These are phyloP conservation scores for Tenebrosternarchus preto DNA, from an alignment of 2,113 vertebrate species.

Conservation along the genomic window DNA sequence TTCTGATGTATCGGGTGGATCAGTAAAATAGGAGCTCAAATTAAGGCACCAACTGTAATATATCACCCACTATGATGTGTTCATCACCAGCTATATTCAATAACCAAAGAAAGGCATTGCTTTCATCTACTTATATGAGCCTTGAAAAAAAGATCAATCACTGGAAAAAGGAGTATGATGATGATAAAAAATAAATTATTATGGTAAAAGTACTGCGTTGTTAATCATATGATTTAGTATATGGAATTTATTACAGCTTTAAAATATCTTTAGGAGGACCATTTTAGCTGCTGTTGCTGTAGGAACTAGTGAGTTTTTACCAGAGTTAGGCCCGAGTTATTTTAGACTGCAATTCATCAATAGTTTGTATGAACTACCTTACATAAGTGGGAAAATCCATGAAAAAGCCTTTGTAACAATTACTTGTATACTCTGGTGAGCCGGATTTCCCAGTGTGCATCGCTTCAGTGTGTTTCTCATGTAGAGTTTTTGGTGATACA, in stretches of 20 bases:
- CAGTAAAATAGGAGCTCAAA: no score
- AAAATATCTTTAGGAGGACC: neutral
- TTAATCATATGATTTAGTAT: neutral
- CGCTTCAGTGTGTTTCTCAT: neutral
- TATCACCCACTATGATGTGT: neutral
- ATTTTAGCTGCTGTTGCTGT: neutral
- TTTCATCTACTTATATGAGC: neutral
- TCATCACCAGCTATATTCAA: neutral
- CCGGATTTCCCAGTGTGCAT: neutral
- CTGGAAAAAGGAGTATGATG: neutral
- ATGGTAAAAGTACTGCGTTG: neutral
- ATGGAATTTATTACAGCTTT: neutral
- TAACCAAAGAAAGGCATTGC: neutral
- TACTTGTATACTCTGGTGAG: neutral
- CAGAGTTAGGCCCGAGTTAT: neutral
- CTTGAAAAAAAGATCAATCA: neutral
- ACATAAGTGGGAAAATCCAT: neutral
- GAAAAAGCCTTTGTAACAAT: neutral
- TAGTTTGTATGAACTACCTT: neutral
- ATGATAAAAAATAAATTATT: neutral
- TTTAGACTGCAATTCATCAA: neutral
- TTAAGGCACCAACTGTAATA: no score
- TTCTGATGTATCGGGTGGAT: no score
- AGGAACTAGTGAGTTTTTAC: neutral
- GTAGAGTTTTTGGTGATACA: slow-evolving; percentile 13